Evolutionary conservation across 2,113 vertebrate species (phyloP).

Genomic region (Pterophyllum scalare): DNA sequence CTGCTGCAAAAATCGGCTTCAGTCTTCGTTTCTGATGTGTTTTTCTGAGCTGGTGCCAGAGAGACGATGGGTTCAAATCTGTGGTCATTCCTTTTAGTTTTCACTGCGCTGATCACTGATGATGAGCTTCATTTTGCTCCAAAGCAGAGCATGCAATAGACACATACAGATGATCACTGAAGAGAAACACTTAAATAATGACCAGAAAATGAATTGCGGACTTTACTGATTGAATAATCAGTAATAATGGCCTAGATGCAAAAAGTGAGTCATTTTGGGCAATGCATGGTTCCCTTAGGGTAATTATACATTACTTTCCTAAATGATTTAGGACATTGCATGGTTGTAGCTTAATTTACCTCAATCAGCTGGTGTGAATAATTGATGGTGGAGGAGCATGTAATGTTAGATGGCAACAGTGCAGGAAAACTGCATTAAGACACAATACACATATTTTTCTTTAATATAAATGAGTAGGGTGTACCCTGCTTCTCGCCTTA

Average conservation of each 20-base stretch:
- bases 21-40: neutral
- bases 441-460: too few relatives aligned
- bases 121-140: neutral
- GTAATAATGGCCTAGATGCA: neutral
- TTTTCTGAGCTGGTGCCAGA: neutral
- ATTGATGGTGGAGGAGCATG: neutral
- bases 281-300: neutral
- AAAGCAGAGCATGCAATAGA: neutral
- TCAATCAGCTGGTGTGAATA: neutral
- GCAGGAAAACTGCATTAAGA: neutral
- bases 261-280: neutral
- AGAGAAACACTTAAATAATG: neutral
- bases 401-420: accelerated
- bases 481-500: neutral
- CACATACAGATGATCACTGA: neutral
- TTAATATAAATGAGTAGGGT: neutral
- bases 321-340: neutral
- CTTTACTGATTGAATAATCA: slow-evolving; percentile 4
- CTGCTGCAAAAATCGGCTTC: neutral
- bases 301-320: neutral
- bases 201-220: neutral
- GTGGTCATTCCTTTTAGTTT: neutral
- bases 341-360: neutral
- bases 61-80: neutral
- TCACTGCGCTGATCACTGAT: neutral